Percentiles rank a stretch among this genome's conserved stretches.
These are phyloP conservation scores for Sinohyriopsis cumingii DNA, from an alignment of 2,888 invertebrate species.

Conservation along the genomic window DNA sequence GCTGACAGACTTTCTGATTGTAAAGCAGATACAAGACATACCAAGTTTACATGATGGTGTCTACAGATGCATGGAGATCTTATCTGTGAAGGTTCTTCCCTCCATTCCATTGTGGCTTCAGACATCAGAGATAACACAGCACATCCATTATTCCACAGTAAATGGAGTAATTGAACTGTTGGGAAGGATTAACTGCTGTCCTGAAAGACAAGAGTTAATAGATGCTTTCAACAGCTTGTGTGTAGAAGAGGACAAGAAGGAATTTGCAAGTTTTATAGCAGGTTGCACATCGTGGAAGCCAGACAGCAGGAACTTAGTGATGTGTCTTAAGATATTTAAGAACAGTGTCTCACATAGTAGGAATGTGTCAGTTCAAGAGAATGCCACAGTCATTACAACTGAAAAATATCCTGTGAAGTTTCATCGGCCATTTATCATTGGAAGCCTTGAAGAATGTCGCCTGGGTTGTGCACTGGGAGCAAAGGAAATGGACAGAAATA, in stretches of 20 bases:
- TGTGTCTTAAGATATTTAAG: too few species aligned
- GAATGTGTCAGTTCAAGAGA: too few species aligned
- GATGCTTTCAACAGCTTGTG: too few species aligned
- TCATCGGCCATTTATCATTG: slow-evolving; percentile 3
- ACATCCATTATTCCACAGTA: slow-evolving; percentile 7
- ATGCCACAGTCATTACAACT: too few species aligned
- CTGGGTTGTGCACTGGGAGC: slow-evolving; percentile 14
- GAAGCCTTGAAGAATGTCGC: background rate
- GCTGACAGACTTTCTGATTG: slow-evolving; percentile 8
- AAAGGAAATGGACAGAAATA: background rate
- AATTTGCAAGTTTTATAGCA: too few species aligned
- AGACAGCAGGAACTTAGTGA: too few species aligned
- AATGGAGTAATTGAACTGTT: background rate
- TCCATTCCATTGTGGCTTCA: slow-evolving; percentile 6
- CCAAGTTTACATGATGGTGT: slow-evolving; percentile 5
- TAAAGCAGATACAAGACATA: background rate
- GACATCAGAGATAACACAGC: slow-evolving; percentile 7
- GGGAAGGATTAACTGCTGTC: too few species aligned
- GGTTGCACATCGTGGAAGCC: too few species aligned
- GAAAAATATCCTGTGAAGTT: slow-evolving; percentile 11
- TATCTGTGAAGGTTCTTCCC: slow-evolving; percentile 12
- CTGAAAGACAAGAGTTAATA: too few species aligned
- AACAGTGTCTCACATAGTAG: too few species aligned
- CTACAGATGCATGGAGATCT: slow-evolving; percentile 8
- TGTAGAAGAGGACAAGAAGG: too few species aligned